phyloP scores from a whole-genome alignment of 2,113 vertebrate species.

The Bothrops jararaca region DNA sequence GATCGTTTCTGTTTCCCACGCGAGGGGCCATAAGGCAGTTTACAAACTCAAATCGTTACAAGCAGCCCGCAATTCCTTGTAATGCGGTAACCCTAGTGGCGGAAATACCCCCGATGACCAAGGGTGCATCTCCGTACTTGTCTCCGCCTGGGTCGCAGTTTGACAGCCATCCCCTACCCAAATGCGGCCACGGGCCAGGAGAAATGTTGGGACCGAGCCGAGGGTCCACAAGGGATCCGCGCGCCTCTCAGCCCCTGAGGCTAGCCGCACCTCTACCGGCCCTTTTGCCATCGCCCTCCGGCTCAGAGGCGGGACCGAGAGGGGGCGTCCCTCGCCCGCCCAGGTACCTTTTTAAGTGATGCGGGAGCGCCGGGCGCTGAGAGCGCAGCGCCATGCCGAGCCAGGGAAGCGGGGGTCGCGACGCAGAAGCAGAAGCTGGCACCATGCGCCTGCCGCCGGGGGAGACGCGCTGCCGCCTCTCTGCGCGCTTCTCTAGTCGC shows the following conservation, averaged over 20 bases:
- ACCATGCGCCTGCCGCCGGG: conserved; percentile 68
- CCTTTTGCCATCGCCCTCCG: conserved; percentile 2
- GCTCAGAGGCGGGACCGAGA: background rate
- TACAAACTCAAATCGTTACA: background rate
- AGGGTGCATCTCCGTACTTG: background rate
- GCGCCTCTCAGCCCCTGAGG: background rate
- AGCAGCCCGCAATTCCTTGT: background rate
- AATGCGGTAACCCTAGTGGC: background rate
- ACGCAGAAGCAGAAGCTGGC: background rate
- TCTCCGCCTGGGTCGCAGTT: background rate
- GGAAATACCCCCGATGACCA: background rate
- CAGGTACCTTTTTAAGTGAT: conserved; percentile 68
- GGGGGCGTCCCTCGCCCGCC: conserved; percentile 34
- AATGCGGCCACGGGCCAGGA: background rate
- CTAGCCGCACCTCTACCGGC: background rate
- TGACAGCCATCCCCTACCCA: background rate
- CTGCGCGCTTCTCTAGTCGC: conserved; percentile 73
- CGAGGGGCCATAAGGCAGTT: background rate
- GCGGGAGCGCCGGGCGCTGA: conserved; percentile 35
- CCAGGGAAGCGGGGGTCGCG: background rate
- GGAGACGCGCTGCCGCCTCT: conserved; percentile 84
- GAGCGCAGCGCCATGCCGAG: conserved; percentile 60
- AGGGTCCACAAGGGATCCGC: background rate
- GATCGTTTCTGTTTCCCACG: background rate
- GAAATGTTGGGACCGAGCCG: background rate